Evolutionary conservation across 2,113 vertebrate genomes (phyloP).

Genomic region (Vulpes ferrilata): DNA sequence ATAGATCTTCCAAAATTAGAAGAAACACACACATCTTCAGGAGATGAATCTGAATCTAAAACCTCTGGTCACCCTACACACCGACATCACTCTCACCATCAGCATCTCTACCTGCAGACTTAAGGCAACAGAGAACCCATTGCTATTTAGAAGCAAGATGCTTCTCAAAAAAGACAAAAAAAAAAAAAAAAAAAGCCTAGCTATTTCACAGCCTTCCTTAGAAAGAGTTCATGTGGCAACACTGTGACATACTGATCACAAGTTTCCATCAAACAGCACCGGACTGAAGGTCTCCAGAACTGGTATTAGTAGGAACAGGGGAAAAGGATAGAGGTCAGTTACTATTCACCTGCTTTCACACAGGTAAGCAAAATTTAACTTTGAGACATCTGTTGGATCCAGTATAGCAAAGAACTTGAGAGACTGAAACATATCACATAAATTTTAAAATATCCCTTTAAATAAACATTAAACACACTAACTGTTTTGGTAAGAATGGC

Average conservation of each 20-base stretch:
- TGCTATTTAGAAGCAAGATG: not conserved
- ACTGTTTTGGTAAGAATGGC: not conserved
- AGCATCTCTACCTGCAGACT: not conserved
- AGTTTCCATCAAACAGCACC: not conserved
- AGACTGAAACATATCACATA: not conserved
- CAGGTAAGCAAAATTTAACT: constrained; percentile 23
- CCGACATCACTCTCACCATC: not conserved
- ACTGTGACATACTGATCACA: not conserved
- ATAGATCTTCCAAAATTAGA: constrained; percentile 35
- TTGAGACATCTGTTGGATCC: not conserved
- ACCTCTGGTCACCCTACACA: not conserved
- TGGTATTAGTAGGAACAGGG: not conserved
- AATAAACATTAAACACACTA: constrained; percentile 9
- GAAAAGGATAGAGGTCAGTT: not conserved
- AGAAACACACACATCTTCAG: not conserved
- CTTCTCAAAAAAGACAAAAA: not conserved
- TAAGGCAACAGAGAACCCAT: not conserved
- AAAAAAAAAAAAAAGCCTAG: not conserved
- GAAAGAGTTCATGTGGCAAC: not conserved
- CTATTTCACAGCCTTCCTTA: not conserved
- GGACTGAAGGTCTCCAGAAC: not conserved
- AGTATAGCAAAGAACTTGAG: not conserved
- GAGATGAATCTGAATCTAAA: not conserved
- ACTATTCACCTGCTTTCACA: constrained; percentile 37
- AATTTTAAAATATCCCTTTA: constrained; percentile 24